These are phyloP conservation scores for Drosophila littoralis DNA, from an alignment of 1,140 invertebrate species.

Conservation along the genomic window DNA sequence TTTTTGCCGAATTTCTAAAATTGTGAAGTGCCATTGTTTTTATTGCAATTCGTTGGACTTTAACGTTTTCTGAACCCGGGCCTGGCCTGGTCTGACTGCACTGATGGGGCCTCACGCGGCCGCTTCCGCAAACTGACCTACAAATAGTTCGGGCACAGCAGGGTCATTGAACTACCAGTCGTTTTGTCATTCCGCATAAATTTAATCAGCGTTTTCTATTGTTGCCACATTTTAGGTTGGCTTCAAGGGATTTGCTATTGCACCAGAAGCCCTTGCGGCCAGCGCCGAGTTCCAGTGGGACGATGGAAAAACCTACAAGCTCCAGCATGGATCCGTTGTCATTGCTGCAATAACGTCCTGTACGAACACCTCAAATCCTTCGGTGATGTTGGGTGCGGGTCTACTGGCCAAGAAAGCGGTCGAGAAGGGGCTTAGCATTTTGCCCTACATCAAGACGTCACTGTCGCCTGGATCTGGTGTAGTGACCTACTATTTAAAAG, in stretches of 20 bases:
- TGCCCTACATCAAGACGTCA: conserved; percentile 98
- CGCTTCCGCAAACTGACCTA: conserved; percentile 75
- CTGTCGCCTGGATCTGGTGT: conserved; percentile 98
- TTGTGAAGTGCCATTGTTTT: conserved; percentile 39
- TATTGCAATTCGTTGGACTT: conserved; percentile 56
- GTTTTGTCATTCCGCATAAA: conserved; percentile 22
- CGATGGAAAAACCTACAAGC: conserved; percentile 92
- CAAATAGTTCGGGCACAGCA: conserved; percentile 30
- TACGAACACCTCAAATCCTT: conserved; percentile 99
- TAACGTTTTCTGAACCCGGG: conserved; percentile 34
- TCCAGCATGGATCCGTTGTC: conserved; percentile 96
- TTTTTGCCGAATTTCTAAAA: conserved; percentile 78
- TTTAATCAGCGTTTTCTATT: conserved; percentile 38
- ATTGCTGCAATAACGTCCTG: conserved; percentile 99
- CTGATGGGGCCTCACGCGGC: conserved; percentile 37
- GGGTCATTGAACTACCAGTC: conserved; percentile 60
- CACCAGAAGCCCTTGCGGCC: conserved; percentile 87
- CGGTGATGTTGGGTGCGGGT: conserved; percentile 98
- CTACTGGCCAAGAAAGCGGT: conserved; percentile 97
- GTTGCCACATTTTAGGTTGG: conserved; percentile 88
- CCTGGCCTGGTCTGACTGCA: conserved; percentile 30
- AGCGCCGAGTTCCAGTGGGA: conserved; percentile 92
- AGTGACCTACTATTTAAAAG: conserved; percentile 96
- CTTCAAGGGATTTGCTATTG: conserved; percentile 97
- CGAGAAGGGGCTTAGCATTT: conserved; percentile 93